phyloP scores from a whole-genome alignment of 2,113 vertebrate species.

The Brienomyrus brachyistius region DNA sequence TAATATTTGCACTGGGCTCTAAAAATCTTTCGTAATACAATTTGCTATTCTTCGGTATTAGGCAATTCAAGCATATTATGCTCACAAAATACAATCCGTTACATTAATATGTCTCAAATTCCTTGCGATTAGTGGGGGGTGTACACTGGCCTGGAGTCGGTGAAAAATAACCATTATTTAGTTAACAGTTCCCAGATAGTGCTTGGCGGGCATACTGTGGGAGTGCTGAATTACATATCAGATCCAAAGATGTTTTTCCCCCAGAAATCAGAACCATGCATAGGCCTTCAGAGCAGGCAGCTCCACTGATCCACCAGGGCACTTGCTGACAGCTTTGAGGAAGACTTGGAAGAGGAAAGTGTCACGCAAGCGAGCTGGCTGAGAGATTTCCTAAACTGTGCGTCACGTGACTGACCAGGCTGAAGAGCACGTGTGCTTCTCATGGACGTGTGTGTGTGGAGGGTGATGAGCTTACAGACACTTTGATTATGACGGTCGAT shows the following conservation, averaged over 20 bases:
- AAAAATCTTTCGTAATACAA: neutral
- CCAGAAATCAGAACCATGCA: neutral
- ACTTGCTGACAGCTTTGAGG: neutral
- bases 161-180: neutral
- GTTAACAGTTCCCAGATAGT: neutral
- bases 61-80: neutral
- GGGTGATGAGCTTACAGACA: neutral
- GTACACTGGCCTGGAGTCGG: neutral
- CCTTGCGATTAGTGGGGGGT: neutral
- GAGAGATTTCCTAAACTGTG: neutral
- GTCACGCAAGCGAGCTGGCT: neutral
- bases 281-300: neutral
- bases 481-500: neutral
- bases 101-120: neutral
- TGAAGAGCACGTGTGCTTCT: neutral
- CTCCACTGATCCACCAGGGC: neutral
- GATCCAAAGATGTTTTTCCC: neutral
- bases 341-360: neutral
- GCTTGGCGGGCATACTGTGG: neutral
- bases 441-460: conserved; percentile 14
- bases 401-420: neutral
- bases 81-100: neutral
- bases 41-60: neutral
- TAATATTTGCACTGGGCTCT: neutral
- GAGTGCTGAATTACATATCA: neutral